Evolutionary conservation across 2,888 invertebrate species (phyloP), one percentile per base, ranked within the genome.

Genomic region (Andrena marginata): DNA sequence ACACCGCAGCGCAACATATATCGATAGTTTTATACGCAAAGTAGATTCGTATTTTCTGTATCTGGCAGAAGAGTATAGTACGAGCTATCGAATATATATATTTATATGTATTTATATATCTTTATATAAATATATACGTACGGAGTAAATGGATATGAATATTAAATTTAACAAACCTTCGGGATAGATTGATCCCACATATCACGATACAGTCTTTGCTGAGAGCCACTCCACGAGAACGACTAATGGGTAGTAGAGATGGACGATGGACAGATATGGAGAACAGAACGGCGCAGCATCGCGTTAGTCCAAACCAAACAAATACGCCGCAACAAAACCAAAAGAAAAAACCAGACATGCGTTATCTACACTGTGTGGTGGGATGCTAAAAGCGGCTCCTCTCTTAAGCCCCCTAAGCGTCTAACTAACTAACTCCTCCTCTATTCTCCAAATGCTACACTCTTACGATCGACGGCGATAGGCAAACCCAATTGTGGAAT

Each of bases 151-250:
- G 79, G 56, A 92, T 85, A 78, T 76, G 80, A 78, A 86, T 89
- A 87, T 87, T 82, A 85, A 90, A 85, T 87, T 85, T 76, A 92
- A 93, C 94, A 94, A 94, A 95, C 95, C 94, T 94, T 95, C 56
- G 93, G 94, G 89, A 89, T 88, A 87, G 94, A 92, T 65, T 95
- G 95, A 94, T 96, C 96, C 95, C 95, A 96, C 91, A 95, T 89
- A 90, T 96, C 96, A 94, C 95, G 96, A 90, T 97, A 96, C 82
- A 97, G 95, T 60, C 97, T 96, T 91, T 96, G 96, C 91, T 96
- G 97, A 16, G 97, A 97, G 68, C 97, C 97, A 90, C 97, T 97
- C 96, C 97, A 97, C 80, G 97, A 97, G 92, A 96, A 96, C 89
- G 97, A 97, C 96, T 97, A 96, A 90, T 92, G 93, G 89, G 90